Evolutionary conservation across 1,140 invertebrate genomes (phyloP), one percentile per base, ranked within the genome.

Genomic region (Tigriopus japonicus): DNA sequence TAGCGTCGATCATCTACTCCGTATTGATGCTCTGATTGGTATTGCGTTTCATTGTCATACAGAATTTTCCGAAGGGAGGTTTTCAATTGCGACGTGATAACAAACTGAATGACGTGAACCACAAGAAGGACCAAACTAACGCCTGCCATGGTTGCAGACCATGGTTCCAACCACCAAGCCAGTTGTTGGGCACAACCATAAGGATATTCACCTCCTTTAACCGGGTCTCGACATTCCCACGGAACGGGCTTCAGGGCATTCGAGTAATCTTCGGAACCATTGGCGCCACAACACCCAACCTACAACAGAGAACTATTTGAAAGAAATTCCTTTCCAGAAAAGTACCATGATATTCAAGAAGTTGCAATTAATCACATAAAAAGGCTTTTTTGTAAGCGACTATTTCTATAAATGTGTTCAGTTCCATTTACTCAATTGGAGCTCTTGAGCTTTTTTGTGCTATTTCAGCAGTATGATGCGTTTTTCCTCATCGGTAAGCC

Each of bases 261-360:
- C 53, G 84, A 72, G 72, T 85, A 90, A 69, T 90, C 87, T 69
- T 80, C 80, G 0, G 85, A 80, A 0, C 85, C 86, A 56, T 81
- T 78, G 1, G 85, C 84, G 13, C 87, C 87, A 63, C 86, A 90
- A 68, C 86, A 90, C 35, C 83, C 85, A 65, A 89, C 79, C 84
- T 87, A 67, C 52, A 66, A 67, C 63, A 63, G 52, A 62, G 28
- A 5, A 3, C 3, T 5, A 5, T 35, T 9, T 35, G 28, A 5
- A 3, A 35, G 9, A 5, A 5, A 35, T 9, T 35, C 28, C 9
- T 35, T 35, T 9, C 28, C 9, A 35, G 28, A 35, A 35, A 3
- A 35, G 45, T 49, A 49, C 5, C 45, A 17, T 49, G 45, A 43
- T 49, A 21, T 21, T 5, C 2, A 49, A 21, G 28, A 35, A 35